Evolutionary conservation across 2,888 invertebrate species (phyloP).

Genomic region (Girardia tigrina): DNA sequence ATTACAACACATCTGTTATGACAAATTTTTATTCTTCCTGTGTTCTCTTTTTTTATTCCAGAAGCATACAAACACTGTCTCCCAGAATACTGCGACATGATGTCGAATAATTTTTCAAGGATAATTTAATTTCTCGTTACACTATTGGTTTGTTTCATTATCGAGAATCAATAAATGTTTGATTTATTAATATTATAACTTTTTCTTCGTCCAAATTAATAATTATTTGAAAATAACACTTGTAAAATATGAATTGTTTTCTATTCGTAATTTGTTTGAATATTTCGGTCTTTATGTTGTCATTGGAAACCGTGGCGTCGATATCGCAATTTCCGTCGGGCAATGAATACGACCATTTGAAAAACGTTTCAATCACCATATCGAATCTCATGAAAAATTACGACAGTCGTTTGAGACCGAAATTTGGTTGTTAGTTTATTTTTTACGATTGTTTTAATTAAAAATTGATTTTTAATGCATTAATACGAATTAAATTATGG

Average conservation of each 20-base stretch:
- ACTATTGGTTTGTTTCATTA: neutral
- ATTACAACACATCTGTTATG: too few relatives aligned
- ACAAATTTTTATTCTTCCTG: neutral
- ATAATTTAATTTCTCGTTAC: neutral
- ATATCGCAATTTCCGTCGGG: neutral
- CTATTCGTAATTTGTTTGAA: too few relatives aligned
- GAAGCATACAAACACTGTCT: neutral
- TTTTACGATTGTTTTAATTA: neutral
- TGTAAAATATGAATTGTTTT: neutral
- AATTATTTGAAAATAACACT: neutral
- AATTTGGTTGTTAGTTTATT: constrained; percentile 41
- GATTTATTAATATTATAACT: neutral
- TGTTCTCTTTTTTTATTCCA: neutral
- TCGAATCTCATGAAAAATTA: constrained; percentile 41
- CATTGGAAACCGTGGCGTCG: neutral
- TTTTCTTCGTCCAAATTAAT: neutral
- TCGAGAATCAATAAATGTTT: constrained; percentile 1
- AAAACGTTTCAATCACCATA: constrained; percentile 41
- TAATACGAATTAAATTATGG: neutral
- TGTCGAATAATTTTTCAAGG: neutral
- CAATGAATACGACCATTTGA: constrained; percentile 4
- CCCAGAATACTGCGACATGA: neutral
- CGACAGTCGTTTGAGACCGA: constrained; percentile 42
- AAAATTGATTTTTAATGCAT: neutral
- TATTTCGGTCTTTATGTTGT: too few relatives aligned